Evolutionary conservation across 2,113 vertebrate species (phyloP).

Genomic region (Gulo gulo): DNA sequence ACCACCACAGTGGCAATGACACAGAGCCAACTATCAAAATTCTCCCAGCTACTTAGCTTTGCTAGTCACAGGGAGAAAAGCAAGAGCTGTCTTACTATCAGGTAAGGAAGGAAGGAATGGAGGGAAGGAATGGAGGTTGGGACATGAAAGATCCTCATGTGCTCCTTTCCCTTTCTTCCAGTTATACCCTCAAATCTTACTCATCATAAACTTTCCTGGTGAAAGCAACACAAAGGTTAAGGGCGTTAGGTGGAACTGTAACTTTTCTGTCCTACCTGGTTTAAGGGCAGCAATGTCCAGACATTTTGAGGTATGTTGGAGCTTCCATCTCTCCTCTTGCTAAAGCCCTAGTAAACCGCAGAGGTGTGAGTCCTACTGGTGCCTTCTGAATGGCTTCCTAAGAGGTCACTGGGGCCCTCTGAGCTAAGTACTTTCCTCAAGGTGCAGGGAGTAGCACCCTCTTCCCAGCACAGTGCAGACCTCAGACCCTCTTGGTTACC

Average conservation of each 20-base stretch:
- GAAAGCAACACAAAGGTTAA: background rate
- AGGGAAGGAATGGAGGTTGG: background rate
- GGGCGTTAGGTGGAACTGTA: background rate
- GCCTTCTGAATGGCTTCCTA: background rate
- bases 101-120: background rate
- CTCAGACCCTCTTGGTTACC: background rate
- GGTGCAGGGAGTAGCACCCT: background rate
- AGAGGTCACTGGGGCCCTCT: background rate
- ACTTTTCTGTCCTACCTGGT: background rate
- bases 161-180: background rate
- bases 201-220: background rate
- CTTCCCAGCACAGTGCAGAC: no score
- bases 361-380: background rate
- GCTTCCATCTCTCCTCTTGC: background rate
- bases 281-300: background rate
- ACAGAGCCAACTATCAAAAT: background rate
- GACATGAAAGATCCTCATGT: background rate
- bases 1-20: background rate
- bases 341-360: background rate
- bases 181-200: background rate
- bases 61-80: background rate
- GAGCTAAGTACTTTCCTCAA: background rate
- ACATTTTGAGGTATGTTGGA: background rate
- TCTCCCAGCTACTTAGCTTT: background rate
- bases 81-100: background rate